Conservation (phyloP, 2,113 vertebrate species). For the Nothoprocta perdicaria region DNA sequence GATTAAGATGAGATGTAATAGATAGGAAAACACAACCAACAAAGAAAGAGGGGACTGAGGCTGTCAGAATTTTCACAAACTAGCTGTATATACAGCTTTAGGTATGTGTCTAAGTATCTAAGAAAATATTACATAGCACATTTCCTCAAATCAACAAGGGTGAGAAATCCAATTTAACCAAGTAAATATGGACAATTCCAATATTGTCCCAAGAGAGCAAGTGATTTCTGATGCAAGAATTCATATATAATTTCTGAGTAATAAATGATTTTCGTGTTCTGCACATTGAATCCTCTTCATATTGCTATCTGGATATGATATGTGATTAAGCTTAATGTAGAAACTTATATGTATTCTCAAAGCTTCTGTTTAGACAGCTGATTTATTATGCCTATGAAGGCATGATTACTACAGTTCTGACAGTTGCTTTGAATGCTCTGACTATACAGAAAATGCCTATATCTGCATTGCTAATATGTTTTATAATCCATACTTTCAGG, state of each 20-base stretch:
- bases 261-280: background rate
- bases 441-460: background rate
- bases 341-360: constrained; percentile 29
- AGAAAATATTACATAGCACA: background rate
- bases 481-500: background rate
- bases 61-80: background rate
- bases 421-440: constrained; percentile 11
- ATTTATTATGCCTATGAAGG: constrained; percentile 5
- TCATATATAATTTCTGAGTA: background rate
- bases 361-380: background rate
- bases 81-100: background rate
- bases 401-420: background rate
- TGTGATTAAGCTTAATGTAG: constrained; percentile 41
- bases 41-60: background rate
- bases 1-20: background rate
- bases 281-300: background rate
- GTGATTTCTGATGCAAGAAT: constrained; percentile 3
- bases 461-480: constrained; percentile 21
- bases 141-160: background rate
- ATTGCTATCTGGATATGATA: constrained; percentile 19
- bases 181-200: background rate
- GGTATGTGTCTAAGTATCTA: background rate
- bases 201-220: constrained; percentile 8
- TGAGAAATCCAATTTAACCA: constrained; percentile 9
- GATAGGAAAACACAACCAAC: background rate